phyloP scores from a whole-genome alignment of 2,888 invertebrate species.

The Loripinus fragilis region DNA sequence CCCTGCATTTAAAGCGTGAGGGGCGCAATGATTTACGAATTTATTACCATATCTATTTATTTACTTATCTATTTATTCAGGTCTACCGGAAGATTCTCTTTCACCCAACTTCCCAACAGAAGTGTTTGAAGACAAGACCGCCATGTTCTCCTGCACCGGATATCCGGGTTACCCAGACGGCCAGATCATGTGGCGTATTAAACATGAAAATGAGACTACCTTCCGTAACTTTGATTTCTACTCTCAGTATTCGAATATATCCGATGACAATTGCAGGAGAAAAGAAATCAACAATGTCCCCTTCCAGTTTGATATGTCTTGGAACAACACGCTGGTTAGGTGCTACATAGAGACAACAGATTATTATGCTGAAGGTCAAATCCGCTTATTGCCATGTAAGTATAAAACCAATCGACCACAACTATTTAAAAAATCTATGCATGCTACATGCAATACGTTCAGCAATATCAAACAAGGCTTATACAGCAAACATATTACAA shows the following conservation, averaged over 20 bases:
- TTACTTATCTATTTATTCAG: too few relatives aligned
- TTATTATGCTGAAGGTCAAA: constrained; percentile 51
- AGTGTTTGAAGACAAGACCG: constrained; percentile 58
- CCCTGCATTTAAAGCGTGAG: too few relatives aligned
- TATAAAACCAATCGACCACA: too few relatives aligned
- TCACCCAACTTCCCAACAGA: constrained; percentile 54
- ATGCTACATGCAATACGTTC: too few relatives aligned
- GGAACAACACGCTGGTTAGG: constrained; percentile 55
- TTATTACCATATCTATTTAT: too few relatives aligned
- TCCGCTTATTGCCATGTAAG: constrained; percentile 55
- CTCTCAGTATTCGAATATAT: constrained; percentile 32
- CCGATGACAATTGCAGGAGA: constrained; percentile 44
- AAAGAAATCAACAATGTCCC: constrained; percentile 49
- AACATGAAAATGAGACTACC: constrained; percentile 38
- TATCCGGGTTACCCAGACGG: constrained; percentile 58
- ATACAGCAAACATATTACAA: too few relatives aligned
- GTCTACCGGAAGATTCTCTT: constrained; percentile 49
- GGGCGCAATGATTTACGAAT: too few relatives aligned
- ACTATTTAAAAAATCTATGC: too few relatives aligned
- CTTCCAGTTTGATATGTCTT: constrained; percentile 54
- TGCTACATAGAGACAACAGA: constrained; percentile 54
- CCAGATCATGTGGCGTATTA: constrained; percentile 46
- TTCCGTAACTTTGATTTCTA: constrained; percentile 53
- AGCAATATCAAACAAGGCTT: too few relatives aligned
- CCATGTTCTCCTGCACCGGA: constrained; percentile 57